A percentile compares a stretch with the other conserved stretches of the same genome.
Conservation (phyloP, 2,113 vertebrate genomes). For the Clupea harengus region DNA sequence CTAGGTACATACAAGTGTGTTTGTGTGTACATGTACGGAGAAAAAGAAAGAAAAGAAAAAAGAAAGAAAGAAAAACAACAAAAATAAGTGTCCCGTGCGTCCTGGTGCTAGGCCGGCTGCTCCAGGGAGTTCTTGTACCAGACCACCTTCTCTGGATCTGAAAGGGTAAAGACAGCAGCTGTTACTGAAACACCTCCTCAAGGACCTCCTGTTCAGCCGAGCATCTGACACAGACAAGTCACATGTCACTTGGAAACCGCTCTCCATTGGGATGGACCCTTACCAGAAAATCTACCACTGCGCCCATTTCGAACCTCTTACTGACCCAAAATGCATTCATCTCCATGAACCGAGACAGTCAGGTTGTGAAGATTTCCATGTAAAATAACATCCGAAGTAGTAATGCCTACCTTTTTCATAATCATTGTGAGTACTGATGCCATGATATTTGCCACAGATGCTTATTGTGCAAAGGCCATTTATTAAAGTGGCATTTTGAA, state of each 20-base stretch:
- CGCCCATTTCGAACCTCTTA: neutral
- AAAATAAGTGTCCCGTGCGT: conserved; percentile 1
- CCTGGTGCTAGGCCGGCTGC: conserved; percentile 62
- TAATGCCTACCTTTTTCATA: too few species aligned
- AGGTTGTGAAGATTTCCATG: neutral
- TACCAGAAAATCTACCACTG: neutral
- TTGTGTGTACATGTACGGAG: neutral
- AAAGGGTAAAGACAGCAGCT: conserved; percentile 24
- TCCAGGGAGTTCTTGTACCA: conserved; percentile 71
- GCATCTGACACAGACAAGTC: conserved; percentile 1
- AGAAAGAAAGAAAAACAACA: neutral
- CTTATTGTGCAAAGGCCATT: too few species aligned
- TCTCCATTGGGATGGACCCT: too few species aligned
- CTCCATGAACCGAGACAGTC: neutral
- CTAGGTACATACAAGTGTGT: conserved; percentile 1
- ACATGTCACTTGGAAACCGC: neutral
- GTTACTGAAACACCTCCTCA: neutral
- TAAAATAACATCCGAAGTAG: too few species aligned
- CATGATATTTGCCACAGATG: too few species aligned
- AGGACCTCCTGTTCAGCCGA: neutral
- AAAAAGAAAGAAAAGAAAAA: neutral
- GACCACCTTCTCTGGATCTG: conserved; percentile 69
- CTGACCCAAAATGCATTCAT: neutral
- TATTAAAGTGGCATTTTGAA: too few species aligned
- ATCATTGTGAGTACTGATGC: too few species aligned